Base-by-base conservation (phyloP, 2,888 invertebrate species). In the Phengaris alcon region DNA sequence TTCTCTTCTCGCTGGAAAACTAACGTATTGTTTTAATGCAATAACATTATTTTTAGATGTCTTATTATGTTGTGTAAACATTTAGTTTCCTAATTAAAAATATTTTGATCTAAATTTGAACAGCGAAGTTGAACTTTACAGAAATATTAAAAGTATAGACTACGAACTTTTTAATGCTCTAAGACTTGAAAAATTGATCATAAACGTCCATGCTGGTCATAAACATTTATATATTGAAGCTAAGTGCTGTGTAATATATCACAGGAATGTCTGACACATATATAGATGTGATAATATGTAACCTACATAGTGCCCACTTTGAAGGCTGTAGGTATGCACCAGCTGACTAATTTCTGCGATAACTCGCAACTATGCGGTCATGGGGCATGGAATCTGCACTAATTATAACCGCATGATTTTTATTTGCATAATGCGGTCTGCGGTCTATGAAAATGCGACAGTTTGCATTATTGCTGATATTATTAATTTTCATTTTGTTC, bases 371-470 rank as follows among this genome's bases (percentile, higher is more conserved):
- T 15, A 69, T 69, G 69, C 69, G 15, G 46, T 48, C 69, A 46
- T 46, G n/a, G 8, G 46, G n/a, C 68, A 13, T 6, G 46, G 69
- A 72, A 72, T 54, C 72, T 72, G 51, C 72, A 35, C 35, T 72
- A 72, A 72, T 72, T 70, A 70, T 51, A 35, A 54, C 54, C 70
- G 51, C 15, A 70, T 72, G 72, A 22, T 51, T 72, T 72, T 72
- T 72, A 72, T 72, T 72, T 7, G 35, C 54, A 72, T 8, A 13
- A 54, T 72, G 72, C 35, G 72, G 72, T 52, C 35, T 54, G 72
- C 10, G 72, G 72, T 54, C 54, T 35, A 22, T 9, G 52, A 54
- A 54, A 72, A 35, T 35, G 54, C 35, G 15, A 15, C 70, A 48
- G 10, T 5, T 51, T 51, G 10, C 15, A 51, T 48, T 51, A 35